Conservation (phyloP, 2,888 invertebrate genomes). For the Eristalis tenax region DNA sequence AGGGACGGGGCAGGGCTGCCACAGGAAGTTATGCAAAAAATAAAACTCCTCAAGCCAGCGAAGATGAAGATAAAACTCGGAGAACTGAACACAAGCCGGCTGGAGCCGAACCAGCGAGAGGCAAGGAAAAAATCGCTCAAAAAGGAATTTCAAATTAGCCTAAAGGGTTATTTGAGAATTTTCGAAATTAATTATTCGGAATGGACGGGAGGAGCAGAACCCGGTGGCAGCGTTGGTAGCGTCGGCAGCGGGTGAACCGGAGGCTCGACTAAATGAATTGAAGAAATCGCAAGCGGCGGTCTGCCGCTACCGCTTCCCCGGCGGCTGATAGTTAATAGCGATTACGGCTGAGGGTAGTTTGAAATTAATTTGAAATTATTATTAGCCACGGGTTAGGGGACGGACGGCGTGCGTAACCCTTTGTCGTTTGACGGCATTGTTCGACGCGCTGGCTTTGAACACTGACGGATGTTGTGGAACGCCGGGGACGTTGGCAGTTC, state of each 20-base stretch:
- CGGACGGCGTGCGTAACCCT: background rate
- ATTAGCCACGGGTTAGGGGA: constrained; percentile 59
- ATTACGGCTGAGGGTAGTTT: constrained; percentile 54
- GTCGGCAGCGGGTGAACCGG: background rate
- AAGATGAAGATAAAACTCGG: constrained; percentile 8
- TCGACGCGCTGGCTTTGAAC: constrained; percentile 14
- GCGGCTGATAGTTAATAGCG: constrained; percentile 45
- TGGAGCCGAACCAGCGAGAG: background rate
- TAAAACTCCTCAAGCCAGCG: background rate
- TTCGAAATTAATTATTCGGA: constrained; percentile 71
- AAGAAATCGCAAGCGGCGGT: constrained; percentile 37
- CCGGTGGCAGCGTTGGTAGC: background rate
- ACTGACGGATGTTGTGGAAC: constrained; percentile 26
- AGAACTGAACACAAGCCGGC: background rate
- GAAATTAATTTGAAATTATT: constrained; percentile 71
- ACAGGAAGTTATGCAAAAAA: background rate
- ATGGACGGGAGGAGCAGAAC: constrained; percentile 17
- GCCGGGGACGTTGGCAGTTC: constrained; percentile 10
- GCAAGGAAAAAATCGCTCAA: constrained; percentile 18
- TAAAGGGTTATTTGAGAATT: constrained; percentile 62
- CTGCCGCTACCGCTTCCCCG: constrained; percentile 6
- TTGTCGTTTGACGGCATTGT: background rate
- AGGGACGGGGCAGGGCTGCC: too few relatives aligned
- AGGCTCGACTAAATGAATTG: constrained; percentile 49
- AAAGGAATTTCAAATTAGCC: constrained; percentile 69